Evolutionary conservation across 1,140 invertebrate genomes (phyloP).

Genomic region (Oryctes rhinoceros): DNA sequence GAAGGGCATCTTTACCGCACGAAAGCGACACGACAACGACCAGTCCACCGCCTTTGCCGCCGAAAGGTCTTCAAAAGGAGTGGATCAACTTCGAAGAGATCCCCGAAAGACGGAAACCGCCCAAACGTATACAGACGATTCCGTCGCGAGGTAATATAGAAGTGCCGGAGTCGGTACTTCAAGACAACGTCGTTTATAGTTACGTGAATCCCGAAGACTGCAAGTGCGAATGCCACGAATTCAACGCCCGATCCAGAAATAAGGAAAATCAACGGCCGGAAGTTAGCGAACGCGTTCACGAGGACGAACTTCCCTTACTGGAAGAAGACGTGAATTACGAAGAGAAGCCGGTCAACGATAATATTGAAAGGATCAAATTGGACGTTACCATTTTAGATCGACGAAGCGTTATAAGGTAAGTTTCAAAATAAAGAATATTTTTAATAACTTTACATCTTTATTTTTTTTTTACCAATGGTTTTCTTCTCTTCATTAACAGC

Average conservation of each 20-base stretch:
- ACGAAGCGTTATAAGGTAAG: constrained; percentile 52
- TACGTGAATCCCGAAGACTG: constrained; percentile 86
- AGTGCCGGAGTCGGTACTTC: constrained; percentile 54
- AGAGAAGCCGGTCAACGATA: constrained; percentile 42
- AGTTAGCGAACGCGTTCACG: constrained; percentile 47
- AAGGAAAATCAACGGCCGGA: constrained; percentile 43
- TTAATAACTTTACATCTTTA: too few species aligned
- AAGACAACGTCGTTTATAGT: constrained; percentile 68
- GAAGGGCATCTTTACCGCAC: constrained; percentile 45
- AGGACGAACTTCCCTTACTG: constrained; percentile 55
- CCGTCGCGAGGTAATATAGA: constrained; percentile 64
- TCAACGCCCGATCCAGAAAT: constrained; percentile 48
- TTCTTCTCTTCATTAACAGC: too few species aligned
- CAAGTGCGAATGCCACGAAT: constrained; percentile 82
- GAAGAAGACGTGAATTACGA: constrained; percentile 52
- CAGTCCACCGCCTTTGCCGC: constrained; percentile 63
- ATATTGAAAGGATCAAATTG: constrained; percentile 44
- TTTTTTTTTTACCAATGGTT: too few species aligned
- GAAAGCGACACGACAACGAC: constrained; percentile 45
- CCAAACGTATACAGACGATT: constrained; percentile 82
- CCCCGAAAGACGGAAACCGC: constrained; percentile 78
- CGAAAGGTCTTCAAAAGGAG: constrained; percentile 62
- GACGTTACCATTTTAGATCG: constrained; percentile 48
- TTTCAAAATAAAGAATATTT: neutral
- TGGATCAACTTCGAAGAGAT: constrained; percentile 90